A percentile compares a stretch with the other conserved stretches of the same genome.
phyloP scores from a whole-genome alignment of 2,797 vertebrate genomes.

The Enteromius anoplus region DNA sequence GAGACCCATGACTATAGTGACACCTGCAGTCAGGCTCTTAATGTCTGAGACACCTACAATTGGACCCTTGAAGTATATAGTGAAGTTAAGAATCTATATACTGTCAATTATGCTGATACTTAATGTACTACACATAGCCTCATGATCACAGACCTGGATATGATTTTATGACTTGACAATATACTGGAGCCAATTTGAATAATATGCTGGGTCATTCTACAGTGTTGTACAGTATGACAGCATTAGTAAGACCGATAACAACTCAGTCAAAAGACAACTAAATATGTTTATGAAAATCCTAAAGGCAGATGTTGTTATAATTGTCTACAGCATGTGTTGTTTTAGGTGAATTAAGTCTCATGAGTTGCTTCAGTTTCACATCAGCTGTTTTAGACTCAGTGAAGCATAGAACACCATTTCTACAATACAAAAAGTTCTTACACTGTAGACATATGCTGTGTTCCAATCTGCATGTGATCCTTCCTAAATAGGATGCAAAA shows the following conservation, averaged over 20 bases:
- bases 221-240: neutral
- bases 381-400: neutral
- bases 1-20: constrained; percentile 13
- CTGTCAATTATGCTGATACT: neutral
- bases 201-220: neutral
- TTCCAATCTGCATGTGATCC: neutral
- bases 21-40: neutral
- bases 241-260: constrained; percentile 6
- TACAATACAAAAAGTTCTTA: neutral
- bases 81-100: neutral
- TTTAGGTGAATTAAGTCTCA: neutral
- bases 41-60: neutral
- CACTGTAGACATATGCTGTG: neutral
- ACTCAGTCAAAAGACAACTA: neutral
- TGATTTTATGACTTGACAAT: neutral
- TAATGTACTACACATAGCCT: neutral
- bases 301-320: constrained; percentile 7
- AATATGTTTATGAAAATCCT: neutral
- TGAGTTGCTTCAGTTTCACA: neutral
- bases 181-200: neutral
- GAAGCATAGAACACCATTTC: neutral
- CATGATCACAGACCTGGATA: neutral
- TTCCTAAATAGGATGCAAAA: neutral
- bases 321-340: constrained; percentile 5
- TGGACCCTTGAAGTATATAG: neutral